phyloP scores from a whole-genome alignment of 1,140 invertebrate genomes.

The Scylla paramamosain region DNA sequence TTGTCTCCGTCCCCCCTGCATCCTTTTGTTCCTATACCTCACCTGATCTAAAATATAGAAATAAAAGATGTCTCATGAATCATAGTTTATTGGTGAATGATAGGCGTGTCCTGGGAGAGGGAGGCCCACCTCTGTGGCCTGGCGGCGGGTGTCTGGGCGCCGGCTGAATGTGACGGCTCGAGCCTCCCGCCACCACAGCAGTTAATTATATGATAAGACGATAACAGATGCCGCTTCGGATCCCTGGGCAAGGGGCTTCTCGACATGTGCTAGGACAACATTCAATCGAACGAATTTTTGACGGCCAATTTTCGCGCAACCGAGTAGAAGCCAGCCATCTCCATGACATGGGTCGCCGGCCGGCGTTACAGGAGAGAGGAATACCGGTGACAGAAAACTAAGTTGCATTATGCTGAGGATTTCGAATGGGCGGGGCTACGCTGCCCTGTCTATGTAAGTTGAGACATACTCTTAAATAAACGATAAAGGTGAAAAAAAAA shows the following conservation, averaged over 20 bases:
- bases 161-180: not conserved
- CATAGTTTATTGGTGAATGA: slow-evolving; percentile 58
- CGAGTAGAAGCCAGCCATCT: not conserved
- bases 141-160: not conserved
- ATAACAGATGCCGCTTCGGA: not conserved
- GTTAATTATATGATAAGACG: not conserved
- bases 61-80: slow-evolving; percentile 33
- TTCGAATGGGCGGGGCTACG: not conserved
- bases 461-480: not conserved
- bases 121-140: slow-evolving; percentile 47
- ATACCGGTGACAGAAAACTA: not conserved
- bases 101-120: slow-evolving; percentile 50
- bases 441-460: not conserved
- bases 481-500: slow-evolving; percentile 30
- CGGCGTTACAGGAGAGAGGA: not conserved
- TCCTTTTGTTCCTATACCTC: not conserved
- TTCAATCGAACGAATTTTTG: not conserved
- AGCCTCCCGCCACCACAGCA: not conserved
- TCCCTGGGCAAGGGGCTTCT: not conserved
- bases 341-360: slow-evolving; percentile 38
- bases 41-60: not conserved
- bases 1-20: not conserved
- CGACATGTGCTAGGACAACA: not conserved
- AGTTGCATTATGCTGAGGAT: not conserved
- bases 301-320: slow-evolving; percentile 47